Evolutionary conservation across 2,113 vertebrate genomes (phyloP).

Genomic region (Craseonycteris thonglongyai): DNA sequence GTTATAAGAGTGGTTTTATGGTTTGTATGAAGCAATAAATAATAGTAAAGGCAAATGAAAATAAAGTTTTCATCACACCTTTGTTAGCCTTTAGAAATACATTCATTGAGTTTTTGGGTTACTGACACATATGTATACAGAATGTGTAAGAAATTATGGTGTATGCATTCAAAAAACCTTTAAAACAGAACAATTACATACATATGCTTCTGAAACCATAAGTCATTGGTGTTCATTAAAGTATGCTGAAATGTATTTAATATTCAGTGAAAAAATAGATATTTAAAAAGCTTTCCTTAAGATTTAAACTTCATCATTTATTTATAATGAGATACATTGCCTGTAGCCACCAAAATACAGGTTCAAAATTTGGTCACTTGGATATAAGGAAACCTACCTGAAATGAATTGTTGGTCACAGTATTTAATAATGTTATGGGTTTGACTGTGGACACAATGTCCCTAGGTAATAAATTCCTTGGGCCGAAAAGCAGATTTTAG

Average conservation of each 20-base stretch:
- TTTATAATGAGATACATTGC: not conserved
- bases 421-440: conserved; percentile 35
- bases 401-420: not conserved
- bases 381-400: not conserved
- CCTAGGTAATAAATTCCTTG: conserved; percentile 22
- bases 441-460: not conserved
- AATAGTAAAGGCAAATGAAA: conserved; percentile 43
- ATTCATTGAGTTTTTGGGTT: conserved; percentile 15
- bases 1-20: conserved; percentile 38
- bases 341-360: conserved; percentile 28
- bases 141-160: conserved; percentile 26
- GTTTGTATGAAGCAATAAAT: conserved; percentile 27
- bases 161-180: not conserved
- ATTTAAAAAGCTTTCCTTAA: not conserved
- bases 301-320: conserved; percentile 42
- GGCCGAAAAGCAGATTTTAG: conserved; percentile 19
- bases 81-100: conserved; percentile 38
- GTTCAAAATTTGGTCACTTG: conserved; percentile 56
- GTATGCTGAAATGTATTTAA: not conserved
- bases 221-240: conserved; percentile 34
- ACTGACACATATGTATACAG: not conserved
- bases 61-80: conserved; percentile 41
- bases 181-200: conserved; percentile 5
- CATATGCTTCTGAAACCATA: conserved; percentile 10
- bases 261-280: conserved; percentile 54